Evolutionary conservation across 2,888 invertebrate genomes (phyloP).

Genomic region (Phragmatobia fuliginosa): DNA sequence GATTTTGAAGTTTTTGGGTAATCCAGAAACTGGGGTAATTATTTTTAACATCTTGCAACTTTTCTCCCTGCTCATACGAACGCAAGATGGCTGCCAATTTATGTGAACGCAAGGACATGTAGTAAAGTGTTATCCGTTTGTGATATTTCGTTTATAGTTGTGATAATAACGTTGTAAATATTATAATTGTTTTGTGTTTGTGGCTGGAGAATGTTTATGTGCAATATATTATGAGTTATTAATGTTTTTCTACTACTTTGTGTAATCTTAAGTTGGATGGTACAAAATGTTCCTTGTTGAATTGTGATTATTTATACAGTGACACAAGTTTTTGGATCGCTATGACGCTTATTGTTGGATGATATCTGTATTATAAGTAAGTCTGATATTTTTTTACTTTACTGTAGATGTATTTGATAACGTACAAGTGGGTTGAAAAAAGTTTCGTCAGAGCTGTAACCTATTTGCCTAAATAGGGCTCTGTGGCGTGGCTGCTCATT

Average conservation of each 20-base stretch:
- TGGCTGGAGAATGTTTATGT: constrained; percentile 71
- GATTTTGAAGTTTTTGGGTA: background rate
- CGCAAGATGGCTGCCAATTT: constrained; percentile 86
- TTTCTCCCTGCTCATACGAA: constrained; percentile 71
- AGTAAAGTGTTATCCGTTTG: constrained; percentile 80
- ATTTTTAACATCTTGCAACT: constrained; percentile 62
- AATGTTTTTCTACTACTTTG: constrained; percentile 76
- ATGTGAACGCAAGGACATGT: constrained; percentile 84
- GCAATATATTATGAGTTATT: constrained; percentile 81
- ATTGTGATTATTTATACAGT: constrained; percentile 85
- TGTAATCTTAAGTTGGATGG: constrained; percentile 80
- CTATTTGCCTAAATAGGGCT: constrained; percentile 76
- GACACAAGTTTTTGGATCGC: constrained; percentile 79
- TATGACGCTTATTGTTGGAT: constrained; percentile 82
- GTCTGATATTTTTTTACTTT: constrained; percentile 60
- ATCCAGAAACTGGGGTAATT: constrained; percentile 32
- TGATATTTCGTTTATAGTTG: constrained; percentile 76
- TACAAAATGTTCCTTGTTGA: constrained; percentile 83
- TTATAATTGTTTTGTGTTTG: constrained; percentile 73
- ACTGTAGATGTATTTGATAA: constrained; percentile 42
- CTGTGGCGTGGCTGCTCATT: constrained; percentile 66
- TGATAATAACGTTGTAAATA: constrained; percentile 77
- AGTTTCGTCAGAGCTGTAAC: constrained; percentile 73
- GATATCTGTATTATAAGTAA: constrained; percentile 80
- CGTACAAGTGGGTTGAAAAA: constrained; percentile 55